These are phyloP conservation scores for Thryonomys swinderianus DNA, from an alignment of 2,113 vertebrate genomes.

Conservation along the genomic window DNA sequence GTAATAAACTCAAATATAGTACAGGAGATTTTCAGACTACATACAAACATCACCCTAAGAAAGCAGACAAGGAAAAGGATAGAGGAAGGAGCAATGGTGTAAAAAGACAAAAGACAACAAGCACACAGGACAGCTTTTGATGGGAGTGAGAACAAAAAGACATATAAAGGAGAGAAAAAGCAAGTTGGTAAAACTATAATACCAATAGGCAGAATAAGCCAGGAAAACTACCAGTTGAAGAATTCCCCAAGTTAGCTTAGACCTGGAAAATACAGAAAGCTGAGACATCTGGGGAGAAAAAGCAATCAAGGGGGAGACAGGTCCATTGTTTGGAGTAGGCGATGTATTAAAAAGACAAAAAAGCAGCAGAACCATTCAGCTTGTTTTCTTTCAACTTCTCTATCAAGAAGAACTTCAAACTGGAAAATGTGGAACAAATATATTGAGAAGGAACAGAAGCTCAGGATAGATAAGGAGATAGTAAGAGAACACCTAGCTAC, in stretches of 20 bases:
- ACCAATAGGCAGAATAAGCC: neutral
- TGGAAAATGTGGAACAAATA: conserved; percentile 62
- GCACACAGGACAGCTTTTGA: neutral
- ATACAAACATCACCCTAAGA: conserved; percentile 36
- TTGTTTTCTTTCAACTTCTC: conserved; percentile 33
- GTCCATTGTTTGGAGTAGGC: neutral
- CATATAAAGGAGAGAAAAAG: neutral
- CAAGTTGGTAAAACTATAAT: neutral
- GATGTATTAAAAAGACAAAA: neutral
- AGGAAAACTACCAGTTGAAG: neutral
- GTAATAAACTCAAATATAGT: conserved; percentile 23
- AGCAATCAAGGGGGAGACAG: neutral
- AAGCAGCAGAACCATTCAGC: neutral
- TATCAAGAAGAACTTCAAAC: conserved; percentile 56
- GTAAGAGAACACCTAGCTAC: conserved; percentile 47
- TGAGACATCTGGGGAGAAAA: neutral
- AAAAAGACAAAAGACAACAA: neutral
- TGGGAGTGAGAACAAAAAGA: neutral
- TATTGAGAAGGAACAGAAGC: conserved; percentile 49
- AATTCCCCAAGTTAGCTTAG: neutral
- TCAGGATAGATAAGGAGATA: conserved; percentile 37
- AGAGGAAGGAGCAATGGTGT: neutral
- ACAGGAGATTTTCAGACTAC: conserved; percentile 47
- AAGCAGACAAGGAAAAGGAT: neutral
- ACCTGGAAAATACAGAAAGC: neutral